Evolutionary conservation across 2,888 invertebrate genomes (phyloP), one percentile per base, ranked within the genome.

Genomic region (Netelia melanura): DNA sequence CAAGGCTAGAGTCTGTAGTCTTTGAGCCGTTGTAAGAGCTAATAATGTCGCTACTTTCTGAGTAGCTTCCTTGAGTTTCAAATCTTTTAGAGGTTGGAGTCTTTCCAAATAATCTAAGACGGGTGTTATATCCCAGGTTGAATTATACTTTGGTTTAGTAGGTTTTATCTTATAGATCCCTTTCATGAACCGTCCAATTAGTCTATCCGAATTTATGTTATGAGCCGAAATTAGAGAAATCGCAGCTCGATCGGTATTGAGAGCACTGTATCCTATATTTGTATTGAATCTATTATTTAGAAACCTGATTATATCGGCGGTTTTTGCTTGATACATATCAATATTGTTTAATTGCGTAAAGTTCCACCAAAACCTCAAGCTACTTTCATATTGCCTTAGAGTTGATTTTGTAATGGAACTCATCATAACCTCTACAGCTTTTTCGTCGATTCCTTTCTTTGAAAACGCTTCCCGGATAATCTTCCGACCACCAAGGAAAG

Each of bases 401-500:
- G 82, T 85, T 30, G 82, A 78, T 54, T 62, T 58, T 43, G 74
- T 70, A 38, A 83, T 62, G 23, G 78, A 74, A 23, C 58, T 48
- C 5, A 86, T 23, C 83, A 85, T 81, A 0, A 84, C 54, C 0
- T 81, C 75, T 14, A 80, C 48, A 2, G 71, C 48, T 2, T 74
- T 30, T 44, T 84, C 72, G 0, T 9, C 10, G 0, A 83, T 5
- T 67, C 80, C 81, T 77, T 30, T 84, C 0, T 43, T 77, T 10
- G 79, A 10, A n/a, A 64, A 82, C 76, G 30, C 30, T 30, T 30
- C 30, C 30, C 81, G 3, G 85, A 86, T 62, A 87, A 87, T 61
- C n/a, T 87, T 10, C 84, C 87, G 30, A 62, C 86, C 85, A 84
- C 82, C 72, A 87, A 48, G 43, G 87, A 87, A 86, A 86, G 85